Base-by-base conservation (phyloP, 1,140 invertebrate genomes). In the Akabosia matsudoensis region DNA sequence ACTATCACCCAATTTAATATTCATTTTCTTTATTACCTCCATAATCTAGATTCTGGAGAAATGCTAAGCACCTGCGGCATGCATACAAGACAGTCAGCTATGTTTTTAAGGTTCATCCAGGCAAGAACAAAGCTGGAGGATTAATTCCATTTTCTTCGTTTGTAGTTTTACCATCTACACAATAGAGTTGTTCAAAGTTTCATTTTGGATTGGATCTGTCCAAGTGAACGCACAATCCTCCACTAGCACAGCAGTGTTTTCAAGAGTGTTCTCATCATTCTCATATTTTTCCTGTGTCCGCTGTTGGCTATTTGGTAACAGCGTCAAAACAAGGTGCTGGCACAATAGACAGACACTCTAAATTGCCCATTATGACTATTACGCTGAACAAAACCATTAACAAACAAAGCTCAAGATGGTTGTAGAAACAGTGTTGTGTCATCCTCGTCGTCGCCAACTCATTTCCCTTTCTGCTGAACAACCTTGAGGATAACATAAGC, bases 351-450 rank as follows among this genome's bases (percentile, higher is more conserved):
- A 67, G 61, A 30, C 31, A 24, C 22, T 10, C 61, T 30, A n/a
- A 67, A 67, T 67, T 67, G 61, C 61, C 61, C 61, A 67, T 67
- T 67, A 67, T 67, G 61, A 67, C 61, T n/a, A 67, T 67, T 67
- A 67, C 61, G 31, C 31, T 3, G 31, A 31, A n/a, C 61, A 67
- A 22, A 67, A 67, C 26, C 30, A 67, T 45, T 45, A 56, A 56
- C 54, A 56, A 56, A 56, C 54, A 24, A 56, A 56, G 37, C 54
- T 45, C 37, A 45, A 45, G 22, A 24, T 22, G 54, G n/a, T 10
- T 10, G 37, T 45, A 45, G 18, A 7, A 45, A 45, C 7, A 45
- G 54, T 24, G 24, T 56, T n/a, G 22, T 22, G 24, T 16, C 54
- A 10, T 56, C 22, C 54, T 56, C 54, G 18, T 56, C 54, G 24